phyloP scores from a whole-genome alignment of 2,888 invertebrate species.

The Peribatodes rhomboidaria region DNA sequence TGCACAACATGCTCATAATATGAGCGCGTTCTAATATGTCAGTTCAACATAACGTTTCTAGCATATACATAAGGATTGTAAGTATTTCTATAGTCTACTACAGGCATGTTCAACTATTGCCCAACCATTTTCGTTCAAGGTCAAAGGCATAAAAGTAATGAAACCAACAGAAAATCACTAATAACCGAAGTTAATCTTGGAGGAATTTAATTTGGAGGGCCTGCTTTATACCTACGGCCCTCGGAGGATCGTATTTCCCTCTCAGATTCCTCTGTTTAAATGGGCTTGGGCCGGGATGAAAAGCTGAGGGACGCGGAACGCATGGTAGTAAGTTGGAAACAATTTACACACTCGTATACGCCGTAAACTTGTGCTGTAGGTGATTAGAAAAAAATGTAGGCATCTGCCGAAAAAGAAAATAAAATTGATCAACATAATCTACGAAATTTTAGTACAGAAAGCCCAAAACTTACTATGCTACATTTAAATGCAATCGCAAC shows the following conservation, averaged over 20 bases:
- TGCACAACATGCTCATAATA: no score
- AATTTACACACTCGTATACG: neutral
- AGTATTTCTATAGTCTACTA: neutral
- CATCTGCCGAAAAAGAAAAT: no score
- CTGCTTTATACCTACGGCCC: slow-evolving; percentile 26
- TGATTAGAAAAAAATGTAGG: no score
- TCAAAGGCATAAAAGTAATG: slow-evolving; percentile 28
- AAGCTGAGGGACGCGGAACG: neutral
- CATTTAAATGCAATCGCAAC: no score
- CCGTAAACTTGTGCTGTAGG: no score
- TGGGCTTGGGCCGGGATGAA: slow-evolving; percentile 18
- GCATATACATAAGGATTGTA: no score
- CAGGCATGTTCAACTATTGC: neutral
- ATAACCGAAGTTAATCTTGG: slow-evolving; percentile 42
- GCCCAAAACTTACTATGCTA: no score
- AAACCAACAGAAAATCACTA: slow-evolving; percentile 39
- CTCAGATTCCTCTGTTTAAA: slow-evolving; percentile 34
- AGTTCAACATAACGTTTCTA: no score
- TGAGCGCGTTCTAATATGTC: no score
- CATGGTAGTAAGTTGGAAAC: neutral
- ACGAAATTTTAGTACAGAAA: no score
- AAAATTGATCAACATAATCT: no score
- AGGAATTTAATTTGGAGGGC: slow-evolving; percentile 47
- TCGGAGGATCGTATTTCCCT: slow-evolving; percentile 31
- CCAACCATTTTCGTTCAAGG: slow-evolving; percentile 4